Percentiles rank a stretch among this genome's conserved stretches.
These are phyloP conservation scores for Drosophila macrothrix DNA, from an alignment of 2,888 invertebrate genomes.

Conservation along the genomic window DNA sequence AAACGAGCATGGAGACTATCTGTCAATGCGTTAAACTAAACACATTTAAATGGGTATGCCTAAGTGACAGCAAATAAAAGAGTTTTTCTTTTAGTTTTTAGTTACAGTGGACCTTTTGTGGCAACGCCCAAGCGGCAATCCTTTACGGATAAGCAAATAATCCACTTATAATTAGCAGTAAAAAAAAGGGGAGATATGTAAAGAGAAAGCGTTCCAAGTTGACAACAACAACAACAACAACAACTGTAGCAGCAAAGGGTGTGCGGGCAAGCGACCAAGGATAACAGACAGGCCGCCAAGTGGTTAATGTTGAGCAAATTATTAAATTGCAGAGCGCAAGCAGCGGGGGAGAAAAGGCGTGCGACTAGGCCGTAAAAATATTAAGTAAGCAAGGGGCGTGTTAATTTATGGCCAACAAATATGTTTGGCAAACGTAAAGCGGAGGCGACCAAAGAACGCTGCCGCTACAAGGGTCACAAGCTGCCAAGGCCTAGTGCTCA, in stretches of 20 bases:
- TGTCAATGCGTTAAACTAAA: slow-evolving; percentile 1
- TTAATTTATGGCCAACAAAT: slow-evolving; percentile 71
- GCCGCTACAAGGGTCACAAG: slow-evolving; percentile 1
- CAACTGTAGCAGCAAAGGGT: slow-evolving; percentile 23
- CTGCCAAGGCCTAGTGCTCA: slow-evolving; percentile 11
- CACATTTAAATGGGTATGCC: neutral
- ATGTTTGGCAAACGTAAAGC: slow-evolving; percentile 62
- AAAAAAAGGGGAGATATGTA: neutral
- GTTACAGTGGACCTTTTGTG: slow-evolving; percentile 6
- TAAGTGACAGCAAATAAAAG: neutral
- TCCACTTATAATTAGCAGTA: slow-evolving; percentile 67
- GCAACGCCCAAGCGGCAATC: slow-evolving; percentile 29
- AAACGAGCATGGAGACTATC: neutral
- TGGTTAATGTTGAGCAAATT: slow-evolving; percentile 72
- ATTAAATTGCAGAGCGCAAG: slow-evolving; percentile 53
- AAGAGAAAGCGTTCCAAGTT: neutral
- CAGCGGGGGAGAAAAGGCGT: slow-evolving; percentile 2
- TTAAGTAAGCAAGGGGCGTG: slow-evolving; percentile 66
- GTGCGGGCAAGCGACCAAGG: slow-evolving; percentile 28
- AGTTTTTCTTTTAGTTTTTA: neutral
- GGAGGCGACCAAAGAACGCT: slow-evolving; percentile 5
- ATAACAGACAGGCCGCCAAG: slow-evolving; percentile 54
- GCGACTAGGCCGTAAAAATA: slow-evolving; percentile 61
- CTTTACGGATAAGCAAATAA: slow-evolving; percentile 75
- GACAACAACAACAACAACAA: neutral